Conservation (phyloP, 2,797 vertebrate species). For the Thripadectes ignobilis region DNA sequence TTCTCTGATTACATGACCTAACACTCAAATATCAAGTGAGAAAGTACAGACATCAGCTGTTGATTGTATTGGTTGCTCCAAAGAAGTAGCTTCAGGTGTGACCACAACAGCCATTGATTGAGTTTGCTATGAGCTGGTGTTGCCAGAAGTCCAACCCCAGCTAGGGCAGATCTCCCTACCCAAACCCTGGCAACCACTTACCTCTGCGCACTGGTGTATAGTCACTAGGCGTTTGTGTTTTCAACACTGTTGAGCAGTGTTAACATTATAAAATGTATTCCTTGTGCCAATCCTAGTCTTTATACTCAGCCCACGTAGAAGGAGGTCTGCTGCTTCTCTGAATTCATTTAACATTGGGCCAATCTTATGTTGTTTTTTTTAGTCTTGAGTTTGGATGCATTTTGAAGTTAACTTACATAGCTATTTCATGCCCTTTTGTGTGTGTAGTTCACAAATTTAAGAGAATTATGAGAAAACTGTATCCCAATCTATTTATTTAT, state of each 20-base stretch:
- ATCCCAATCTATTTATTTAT: neutral
- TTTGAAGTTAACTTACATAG: neutral
- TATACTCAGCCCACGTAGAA: neutral
- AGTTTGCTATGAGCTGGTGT: accelerated
- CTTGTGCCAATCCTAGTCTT: neutral
- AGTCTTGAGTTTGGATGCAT: neutral
- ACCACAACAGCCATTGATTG: neutral
- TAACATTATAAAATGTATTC: neutral
- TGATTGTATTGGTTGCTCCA: neutral
- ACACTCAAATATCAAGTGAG: neutral
- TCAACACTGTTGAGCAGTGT: neutral
- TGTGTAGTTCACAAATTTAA: neutral
- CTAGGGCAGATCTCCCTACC: neutral
- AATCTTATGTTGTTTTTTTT: neutral
- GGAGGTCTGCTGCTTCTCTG: neutral
- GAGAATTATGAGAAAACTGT: neutral
- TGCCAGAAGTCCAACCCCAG: neutral
- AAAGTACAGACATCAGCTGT: neutral
- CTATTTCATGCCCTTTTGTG: neutral
- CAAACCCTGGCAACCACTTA: neutral
- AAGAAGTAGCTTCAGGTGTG: neutral
- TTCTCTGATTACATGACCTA: neutral
- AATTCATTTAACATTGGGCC: neutral
- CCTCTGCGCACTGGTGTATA: neutral
- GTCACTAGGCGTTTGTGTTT: neutral